Base-by-base conservation (phyloP, 1,140 invertebrate genomes). In the Danaus melanippus region DNA sequence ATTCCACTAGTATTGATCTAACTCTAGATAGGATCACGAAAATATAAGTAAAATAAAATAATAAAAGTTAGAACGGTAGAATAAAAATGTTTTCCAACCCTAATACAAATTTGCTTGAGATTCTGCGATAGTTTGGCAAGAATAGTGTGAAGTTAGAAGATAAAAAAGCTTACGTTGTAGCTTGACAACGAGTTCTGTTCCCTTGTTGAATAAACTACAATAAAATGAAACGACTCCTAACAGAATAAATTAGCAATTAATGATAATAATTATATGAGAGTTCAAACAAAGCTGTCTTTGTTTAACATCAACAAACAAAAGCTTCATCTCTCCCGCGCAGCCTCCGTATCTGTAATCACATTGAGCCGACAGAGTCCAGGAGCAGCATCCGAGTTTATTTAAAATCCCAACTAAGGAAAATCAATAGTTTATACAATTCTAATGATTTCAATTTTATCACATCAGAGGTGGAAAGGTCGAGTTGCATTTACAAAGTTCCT, bases 371-470 rank as follows among this genome's bases (percentile, higher is more conserved):
- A 3, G 15, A 15, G 3, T 15, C 3, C 15, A 15, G 58, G 57
- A 45, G 59, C 55, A 64, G 47, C 52, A 59, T 66, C 63, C 47
- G 56, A 56, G 61, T 64, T 66, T 68, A 74, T 79, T 76, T 73
- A 74, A 79, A 78, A 76, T 58, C 58, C 75, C 67, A 58, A 64
- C 50, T 68, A 76, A 56, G 71, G 67, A 55, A 71, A 69, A 74
- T 78, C 72, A 60, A 70, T 69, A 64, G 57, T 76, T 74, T 72
- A 79, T 74, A 74, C 75, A 62, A 76, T 71, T 67, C 75, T 74
- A 80, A 81, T 73, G 67, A 81, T 79, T 77, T 75, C 71, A 77
- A 75, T 81, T 72, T 80, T 75, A 80, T 82, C 74, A 71, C 63
- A 78, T 81, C 71, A 64, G 63, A 79, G 79, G 64, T 62, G 61